Evolutionary conservation across 2,113 vertebrate species (phyloP), one percentile per base, ranked within the genome.

Genomic region (Dasyprocta punctata): DNA sequence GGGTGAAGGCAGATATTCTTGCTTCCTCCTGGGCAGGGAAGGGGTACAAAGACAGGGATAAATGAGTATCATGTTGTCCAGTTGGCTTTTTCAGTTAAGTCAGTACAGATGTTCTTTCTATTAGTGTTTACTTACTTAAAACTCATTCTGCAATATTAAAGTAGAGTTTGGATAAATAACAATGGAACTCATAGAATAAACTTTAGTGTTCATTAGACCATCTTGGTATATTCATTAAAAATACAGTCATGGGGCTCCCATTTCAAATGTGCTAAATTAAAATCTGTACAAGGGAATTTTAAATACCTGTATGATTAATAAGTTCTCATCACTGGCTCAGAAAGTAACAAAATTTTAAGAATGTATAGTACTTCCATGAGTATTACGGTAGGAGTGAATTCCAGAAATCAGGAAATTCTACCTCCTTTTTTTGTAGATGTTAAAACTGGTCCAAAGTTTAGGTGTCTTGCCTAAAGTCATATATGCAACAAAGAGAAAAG

Each of bases 381-480:
- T 90, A 44, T 65, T 73, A 90, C 11, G 5, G 13, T 13, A 77
- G 28, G 65, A 69, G 54, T 3, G 16, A 85, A 86, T 38, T 28
- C 58, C 56, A 56, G 24, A 95, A 41, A 82, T 63, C 22, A 85
- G 14, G 38, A 85, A 81, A 78, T 26, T 22, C 8, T 22, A 75
- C 38, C 54, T 47, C 26, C 44, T 52, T 78, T 82, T 83, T 90
- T 84, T 56, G 44, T 3, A 90, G 81, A 44, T 47, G 30, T 94
- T 87, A 90, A 92, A 73, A 73, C 22, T 92, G 58, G 44, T 47
- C 33, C 73, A 77, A 69, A 95, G 54, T 71, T 83, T 83, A 94
- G 24, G 19, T 92, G 41, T 9, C 7, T 82, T 84, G 26, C 24
- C 38, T 69, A 38, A 91, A 87, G 13, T 95, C 58, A 87, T 13